These are phyloP conservation scores for Brachynemurus nebulosus DNA, from an alignment of 2,888 invertebrate genomes.

Conservation along the genomic window DNA sequence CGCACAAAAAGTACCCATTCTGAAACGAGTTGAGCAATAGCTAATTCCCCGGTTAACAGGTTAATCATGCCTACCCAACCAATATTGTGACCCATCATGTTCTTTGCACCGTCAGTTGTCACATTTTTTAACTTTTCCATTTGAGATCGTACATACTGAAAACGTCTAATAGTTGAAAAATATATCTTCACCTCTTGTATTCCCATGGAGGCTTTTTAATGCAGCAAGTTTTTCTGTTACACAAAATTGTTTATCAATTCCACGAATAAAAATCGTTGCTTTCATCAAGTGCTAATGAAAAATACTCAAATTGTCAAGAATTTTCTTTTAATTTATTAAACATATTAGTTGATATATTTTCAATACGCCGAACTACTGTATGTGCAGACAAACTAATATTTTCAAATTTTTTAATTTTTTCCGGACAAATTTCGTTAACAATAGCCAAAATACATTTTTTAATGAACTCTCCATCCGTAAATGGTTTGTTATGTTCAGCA, in stretches of 20 bases:
- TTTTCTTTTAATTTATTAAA: background rate
- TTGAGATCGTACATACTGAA: slow-evolving; percentile 12
- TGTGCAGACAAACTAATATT: slow-evolving; percentile 12
- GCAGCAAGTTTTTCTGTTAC: slow-evolving; percentile 11
- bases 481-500: slow-evolving; percentile 13
- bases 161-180: slow-evolving; percentile 12
- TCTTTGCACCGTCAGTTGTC: slow-evolving; percentile 16
- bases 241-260: slow-evolving; percentile 12
- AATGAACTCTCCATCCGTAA: slow-evolving; percentile 14
- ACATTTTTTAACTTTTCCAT: slow-evolving; percentile 13
- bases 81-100: slow-evolving; percentile 15
- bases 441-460: slow-evolving; percentile 13
- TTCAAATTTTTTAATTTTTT: slow-evolving; percentile 11
- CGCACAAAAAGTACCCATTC: too few relatives aligned
- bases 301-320: slow-evolving; percentile 6
- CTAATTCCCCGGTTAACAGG: too few relatives aligned
- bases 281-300: background rate
- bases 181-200: slow-evolving; percentile 13
- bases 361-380: slow-evolving; percentile 8
- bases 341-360: background rate
- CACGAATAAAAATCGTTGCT: slow-evolving; percentile 10
- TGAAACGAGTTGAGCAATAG: too few relatives aligned
- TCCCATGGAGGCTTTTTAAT: slow-evolving; percentile 11
- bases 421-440: slow-evolving; percentile 11
- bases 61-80: slow-evolving; percentile 11